phyloP scores from a whole-genome alignment of 2,797 vertebrate genomes.

The Pogoniulus pusillus region DNA sequence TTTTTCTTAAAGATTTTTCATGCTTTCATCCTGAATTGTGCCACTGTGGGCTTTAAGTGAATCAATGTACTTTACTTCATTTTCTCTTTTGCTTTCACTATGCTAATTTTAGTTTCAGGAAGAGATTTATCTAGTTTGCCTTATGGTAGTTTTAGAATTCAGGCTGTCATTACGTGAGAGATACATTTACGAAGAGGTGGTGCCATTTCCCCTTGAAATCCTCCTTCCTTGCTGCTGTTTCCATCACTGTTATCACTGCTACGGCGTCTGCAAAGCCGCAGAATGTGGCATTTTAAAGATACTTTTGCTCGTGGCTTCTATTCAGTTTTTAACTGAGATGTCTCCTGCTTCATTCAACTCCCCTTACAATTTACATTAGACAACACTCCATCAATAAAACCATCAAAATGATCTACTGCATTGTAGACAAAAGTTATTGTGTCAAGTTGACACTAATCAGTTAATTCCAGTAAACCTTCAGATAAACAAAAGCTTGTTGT shows the following conservation, averaged over 20 bases:
- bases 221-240: conserved; percentile 56
- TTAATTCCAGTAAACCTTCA: conserved; percentile 97
- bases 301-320: conserved; percentile 63
- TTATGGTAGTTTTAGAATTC: conserved; percentile 25
- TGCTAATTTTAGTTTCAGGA: conserved; percentile 41
- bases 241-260: conserved; percentile 51
- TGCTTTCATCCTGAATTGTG: not conserved
- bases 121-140: conserved; percentile 9
- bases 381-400: conserved; percentile 89
- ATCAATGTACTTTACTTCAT: conserved; percentile 9
- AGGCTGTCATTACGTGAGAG: conserved; percentile 47
- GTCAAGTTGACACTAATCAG: conserved; percentile 94
- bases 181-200: conserved; percentile 59
- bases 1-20: not conserved
- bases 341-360: conserved; percentile 67
- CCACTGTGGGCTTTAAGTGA: not conserved
- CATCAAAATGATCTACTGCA: conserved; percentile 81
- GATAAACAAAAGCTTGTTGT: conserved; percentile 95
- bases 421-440: conserved; percentile 88
- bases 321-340: conserved; percentile 72
- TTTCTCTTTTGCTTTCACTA: conserved; percentile 16
- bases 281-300: conserved; percentile 65
- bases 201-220: conserved; percentile 63
- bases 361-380: conserved; percentile 77
- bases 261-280: conserved; percentile 52